Conservation (phyloP, 1,140 invertebrate genomes). For the Glomeris maerens region DNA sequence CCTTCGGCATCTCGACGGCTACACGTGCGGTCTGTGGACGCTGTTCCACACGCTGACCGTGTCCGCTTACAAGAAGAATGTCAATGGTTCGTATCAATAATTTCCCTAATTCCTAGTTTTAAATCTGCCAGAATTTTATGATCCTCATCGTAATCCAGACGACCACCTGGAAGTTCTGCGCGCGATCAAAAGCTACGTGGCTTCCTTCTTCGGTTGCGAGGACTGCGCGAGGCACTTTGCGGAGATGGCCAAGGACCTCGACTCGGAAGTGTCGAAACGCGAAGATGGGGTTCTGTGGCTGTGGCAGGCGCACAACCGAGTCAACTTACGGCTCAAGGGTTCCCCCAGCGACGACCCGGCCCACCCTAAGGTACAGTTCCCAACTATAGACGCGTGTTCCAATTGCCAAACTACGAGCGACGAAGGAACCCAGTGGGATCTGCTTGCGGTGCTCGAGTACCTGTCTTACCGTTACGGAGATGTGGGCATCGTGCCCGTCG, state of each 20-base stretch:
- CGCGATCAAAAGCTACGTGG: slow-evolving; percentile 76
- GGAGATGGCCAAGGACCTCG: slow-evolving; percentile 50
- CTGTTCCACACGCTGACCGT: slow-evolving; percentile 88
- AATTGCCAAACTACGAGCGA: slow-evolving; percentile 40
- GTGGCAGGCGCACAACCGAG: slow-evolving; percentile 88
- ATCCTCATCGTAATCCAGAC: no score
- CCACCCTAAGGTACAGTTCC: slow-evolving; percentile 84
- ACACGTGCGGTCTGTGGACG: slow-evolving; percentile 89
- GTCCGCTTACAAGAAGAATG: slow-evolving; percentile 44
- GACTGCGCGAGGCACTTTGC: slow-evolving; percentile 79
- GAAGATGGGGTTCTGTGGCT: slow-evolving; percentile 78
- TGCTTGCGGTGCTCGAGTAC: slow-evolving; percentile 53
- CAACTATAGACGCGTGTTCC: slow-evolving; percentile 49
- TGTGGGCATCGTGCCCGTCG: slow-evolving; percentile 33
- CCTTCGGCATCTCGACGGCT: slow-evolving; percentile 55
- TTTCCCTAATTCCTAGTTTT: neutral
- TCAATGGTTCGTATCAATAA: slow-evolving; percentile 17
- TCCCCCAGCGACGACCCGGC: slow-evolving; percentile 79
- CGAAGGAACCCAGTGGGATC: slow-evolving; percentile 46
- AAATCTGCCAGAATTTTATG: no score
- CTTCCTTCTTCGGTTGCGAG: slow-evolving; percentile 84
- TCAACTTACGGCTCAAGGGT: slow-evolving; percentile 70
- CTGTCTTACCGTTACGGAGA: slow-evolving; percentile 54
- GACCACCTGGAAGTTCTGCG: slow-evolving; percentile 55
- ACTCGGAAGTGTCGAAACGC: slow-evolving; percentile 48